These are phyloP conservation scores for Zygaena filipendulae DNA, from an alignment of 2,888 invertebrate species.

Conservation along the genomic window DNA sequence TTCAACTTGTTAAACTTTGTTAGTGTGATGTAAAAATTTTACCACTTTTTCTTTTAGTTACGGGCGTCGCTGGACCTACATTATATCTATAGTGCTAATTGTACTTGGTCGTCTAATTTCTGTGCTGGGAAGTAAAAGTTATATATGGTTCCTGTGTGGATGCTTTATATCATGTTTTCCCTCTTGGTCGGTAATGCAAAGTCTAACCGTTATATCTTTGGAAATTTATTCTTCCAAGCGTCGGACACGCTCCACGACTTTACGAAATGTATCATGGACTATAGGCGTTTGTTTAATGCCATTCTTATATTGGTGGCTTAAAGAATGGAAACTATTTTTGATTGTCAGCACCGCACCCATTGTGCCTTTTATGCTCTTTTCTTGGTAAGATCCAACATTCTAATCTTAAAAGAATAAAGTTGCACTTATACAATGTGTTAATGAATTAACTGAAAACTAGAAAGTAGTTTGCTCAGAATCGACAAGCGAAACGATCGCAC, in stretches of 20 bases:
- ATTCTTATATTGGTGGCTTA: conserved; percentile 37
- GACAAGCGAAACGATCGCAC: too few species aligned
- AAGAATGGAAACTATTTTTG: conserved; percentile 36
- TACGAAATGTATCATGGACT: conserved; percentile 28
- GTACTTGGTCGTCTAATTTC: conserved; percentile 31
- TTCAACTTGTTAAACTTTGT: conserved; percentile 2
- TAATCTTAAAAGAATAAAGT: conserved; percentile 2
- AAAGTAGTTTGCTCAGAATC: too few species aligned
- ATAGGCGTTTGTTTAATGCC: conserved; percentile 32
- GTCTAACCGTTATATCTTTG: conserved; percentile 32
- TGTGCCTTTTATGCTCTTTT: conserved; percentile 30
- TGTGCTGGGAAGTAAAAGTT: conserved; percentile 29
- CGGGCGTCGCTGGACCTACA: conserved; percentile 35
- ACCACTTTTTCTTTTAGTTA: too few species aligned
- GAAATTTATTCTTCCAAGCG: conserved; percentile 36
- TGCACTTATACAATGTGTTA: too few species aligned
- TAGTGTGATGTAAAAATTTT: too few species aligned
- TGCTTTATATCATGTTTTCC: conserved; percentile 33
- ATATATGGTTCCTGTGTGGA: conserved; percentile 28
- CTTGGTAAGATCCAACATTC: conserved; percentile 26
- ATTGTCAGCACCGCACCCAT: conserved; percentile 28
- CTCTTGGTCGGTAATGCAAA: conserved; percentile 35
- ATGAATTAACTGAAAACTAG: too few species aligned
- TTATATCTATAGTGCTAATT: conserved; percentile 28
- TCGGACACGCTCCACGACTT: conserved; percentile 27